Base-by-base conservation (phyloP, 1,140 invertebrate genomes). In the Eumeta japonica region DNA sequence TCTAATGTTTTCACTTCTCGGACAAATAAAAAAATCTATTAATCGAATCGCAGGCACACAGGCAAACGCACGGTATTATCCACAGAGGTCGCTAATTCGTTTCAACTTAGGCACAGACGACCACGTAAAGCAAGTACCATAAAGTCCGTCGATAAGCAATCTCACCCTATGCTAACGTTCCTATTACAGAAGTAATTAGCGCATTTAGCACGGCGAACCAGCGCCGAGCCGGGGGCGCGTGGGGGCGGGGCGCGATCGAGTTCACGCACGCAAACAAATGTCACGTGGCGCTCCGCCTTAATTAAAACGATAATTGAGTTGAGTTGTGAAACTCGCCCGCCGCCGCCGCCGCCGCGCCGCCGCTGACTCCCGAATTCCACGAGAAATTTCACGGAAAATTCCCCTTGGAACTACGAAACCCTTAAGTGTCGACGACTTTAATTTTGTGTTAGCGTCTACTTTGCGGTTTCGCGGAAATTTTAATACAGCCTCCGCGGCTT, bases 241-340 rank as follows among this genome's bases (percentile, higher is more conserved):
- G 28, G 31, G 42, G 32, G 48, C 31, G 35, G 43, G 36, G 42
- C 28, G 52, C 55, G 65, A 64, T 63, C 56, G 62, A 57, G 65
- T 68, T 64, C 65, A 73, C 60, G 66, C 63, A 71, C 60, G 68
- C 66, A 74, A 74, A 74, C 68, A 71, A 71, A 73, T 65, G 66
- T 68, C 68, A 73, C 68, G 66, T 73, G 68, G 64, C 59, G 54
- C 50, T 50, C 56, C 58, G 68, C 64, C 64, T 71, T 74, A 71
- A 74, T 74, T 74, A 74, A 74, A 74, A 74, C 66, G 64, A 71
- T 74, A 74, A 74, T 74, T 73, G 68, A 73, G 70, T 71, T 67
- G 68, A 73, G 63, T 74, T 70, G 62, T 55, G 61, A 71, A 71
- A 67, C 59, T 68, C 64, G 62, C 68, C 64, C 66, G 64, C 64